Evolutionary conservation across 2,113 vertebrate species (phyloP).

Genomic region (Rhizomys pruinosus): DNA sequence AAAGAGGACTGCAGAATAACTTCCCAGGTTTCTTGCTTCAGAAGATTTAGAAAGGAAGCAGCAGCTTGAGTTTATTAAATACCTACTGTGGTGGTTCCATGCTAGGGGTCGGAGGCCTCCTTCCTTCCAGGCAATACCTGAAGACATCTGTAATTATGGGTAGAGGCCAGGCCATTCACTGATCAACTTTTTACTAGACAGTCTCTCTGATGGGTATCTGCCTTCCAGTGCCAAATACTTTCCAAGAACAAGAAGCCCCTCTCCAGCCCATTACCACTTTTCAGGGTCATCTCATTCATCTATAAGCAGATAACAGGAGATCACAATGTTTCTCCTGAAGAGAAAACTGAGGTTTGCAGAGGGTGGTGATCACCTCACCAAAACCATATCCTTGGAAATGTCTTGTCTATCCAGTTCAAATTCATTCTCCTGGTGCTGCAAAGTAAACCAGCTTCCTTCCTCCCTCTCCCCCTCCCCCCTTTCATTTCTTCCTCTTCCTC

Average conservation of each 20-base stretch:
- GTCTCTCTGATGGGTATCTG: accelerated
- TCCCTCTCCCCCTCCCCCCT: too few relatives aligned
- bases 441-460: too few relatives aligned
- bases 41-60: not conserved
- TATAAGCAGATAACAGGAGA: not conserved
- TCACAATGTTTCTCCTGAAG: not conserved
- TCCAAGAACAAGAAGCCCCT: not conserved
- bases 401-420: not conserved
- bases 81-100: not conserved
- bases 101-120: too few relatives aligned
- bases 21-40: not conserved
- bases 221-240: accelerated
- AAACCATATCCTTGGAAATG: not conserved
- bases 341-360: not conserved
- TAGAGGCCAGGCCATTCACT: not conserved
- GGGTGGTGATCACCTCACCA: not conserved
- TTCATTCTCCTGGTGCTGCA: not conserved
- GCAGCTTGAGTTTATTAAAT: not conserved
- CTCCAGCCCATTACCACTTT: not conserved
- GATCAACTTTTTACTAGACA: accelerated
- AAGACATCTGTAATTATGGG: not conserved
- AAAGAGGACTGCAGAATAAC: not conserved
- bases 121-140: not conserved
- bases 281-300: not conserved
- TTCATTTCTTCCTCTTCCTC: too few relatives aligned